Evolutionary conservation across 2,888 invertebrate genomes (phyloP), one percentile per base, ranked within the genome.

Genomic region (Petrolisthes manimaculis): DNA sequence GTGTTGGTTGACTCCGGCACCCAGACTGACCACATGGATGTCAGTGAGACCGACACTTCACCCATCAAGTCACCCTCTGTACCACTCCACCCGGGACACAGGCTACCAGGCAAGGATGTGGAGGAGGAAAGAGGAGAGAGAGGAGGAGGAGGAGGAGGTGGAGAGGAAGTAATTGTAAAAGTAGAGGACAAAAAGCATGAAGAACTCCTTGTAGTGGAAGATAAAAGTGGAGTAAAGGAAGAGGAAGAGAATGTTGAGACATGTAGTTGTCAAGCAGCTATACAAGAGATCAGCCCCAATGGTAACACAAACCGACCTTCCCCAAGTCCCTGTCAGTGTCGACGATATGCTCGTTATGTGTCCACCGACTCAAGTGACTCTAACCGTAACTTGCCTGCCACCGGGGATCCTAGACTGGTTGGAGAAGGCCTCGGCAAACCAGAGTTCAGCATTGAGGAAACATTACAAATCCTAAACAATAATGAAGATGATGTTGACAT

Each of bases 21-120:
- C 0, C 95, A 95, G 93, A 95, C 95, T 4, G 95, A 95, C 92
- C 94, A 94, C 83, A 94, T 95, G 94, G 95, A 95, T 91, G 93
- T 95, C 74, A 95, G 95, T 92, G 95, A 95, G 92, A 94, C 94
- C n/a, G 95, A 95, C 92, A 86, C 88, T 14, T 88, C 89, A 37
- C 83, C 89, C 24, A 78, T 89, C 24, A 89, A 89, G 77, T 85
- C 89, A 21, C 89, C 89, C 5, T 75, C 89, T 24, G 85, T 81
- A 14, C 88, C 88, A 75, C 84, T 88, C 53, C 83, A 84, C 51
- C 61, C 80, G 21, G 88, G 81, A 71, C 84, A 84, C 56, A 80
- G 69, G 61, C 37, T 37, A 37, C 37, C 37, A 37, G 37, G 37
- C 0, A 37, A 37, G 37, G 37, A 37, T 37, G 37, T 37, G 37